These are phyloP conservation scores for Rambutsinella grinnellia DNA, from an alignment of 2,888 invertebrate species.

Conservation along the genomic window DNA sequence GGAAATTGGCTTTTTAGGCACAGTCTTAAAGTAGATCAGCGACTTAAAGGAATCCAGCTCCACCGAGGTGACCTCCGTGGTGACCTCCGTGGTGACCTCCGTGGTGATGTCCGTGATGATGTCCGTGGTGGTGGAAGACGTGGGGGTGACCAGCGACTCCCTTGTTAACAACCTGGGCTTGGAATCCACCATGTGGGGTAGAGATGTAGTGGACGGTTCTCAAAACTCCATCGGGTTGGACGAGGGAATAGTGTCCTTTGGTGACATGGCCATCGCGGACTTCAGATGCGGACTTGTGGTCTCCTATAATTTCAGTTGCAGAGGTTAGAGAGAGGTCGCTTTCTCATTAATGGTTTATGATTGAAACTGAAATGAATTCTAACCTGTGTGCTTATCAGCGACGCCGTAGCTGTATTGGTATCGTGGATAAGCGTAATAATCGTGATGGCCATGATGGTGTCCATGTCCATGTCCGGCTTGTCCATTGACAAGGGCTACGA, in stretches of 20 bases:
- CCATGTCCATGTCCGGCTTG: not conserved
- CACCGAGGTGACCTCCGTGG: not conserved
- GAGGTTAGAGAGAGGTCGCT: not conserved
- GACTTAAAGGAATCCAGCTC: not conserved
- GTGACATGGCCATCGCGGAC: constrained; percentile 51
- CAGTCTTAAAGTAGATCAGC: too few species aligned
- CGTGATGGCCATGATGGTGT: constrained; percentile 15
- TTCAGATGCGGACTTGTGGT: constrained; percentile 32
- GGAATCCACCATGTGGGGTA: constrained; percentile 35
- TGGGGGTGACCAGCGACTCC: constrained; percentile 33
- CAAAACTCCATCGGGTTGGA: constrained; percentile 50
- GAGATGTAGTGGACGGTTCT: constrained; percentile 35
- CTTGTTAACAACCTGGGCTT: constrained; percentile 44
- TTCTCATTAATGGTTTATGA: not conserved
- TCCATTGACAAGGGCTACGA: constrained; percentile 5
- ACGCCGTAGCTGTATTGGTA: constrained; percentile 48
- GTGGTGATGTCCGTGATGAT: not conserved
- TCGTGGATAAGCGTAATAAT: constrained; percentile 17
- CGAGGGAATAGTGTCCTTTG: constrained; percentile 46
- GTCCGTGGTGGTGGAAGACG: not conserved
- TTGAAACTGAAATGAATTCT: not conserved
- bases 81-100: constrained; percentile 4
- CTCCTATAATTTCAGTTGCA: constrained; percentile 40
- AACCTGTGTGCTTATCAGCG: constrained; percentile 15
- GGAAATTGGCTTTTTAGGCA: too few species aligned